Evolutionary conservation across 2,888 invertebrate species (phyloP).

Genomic region (Tanytarsus gracilentus): DNA sequence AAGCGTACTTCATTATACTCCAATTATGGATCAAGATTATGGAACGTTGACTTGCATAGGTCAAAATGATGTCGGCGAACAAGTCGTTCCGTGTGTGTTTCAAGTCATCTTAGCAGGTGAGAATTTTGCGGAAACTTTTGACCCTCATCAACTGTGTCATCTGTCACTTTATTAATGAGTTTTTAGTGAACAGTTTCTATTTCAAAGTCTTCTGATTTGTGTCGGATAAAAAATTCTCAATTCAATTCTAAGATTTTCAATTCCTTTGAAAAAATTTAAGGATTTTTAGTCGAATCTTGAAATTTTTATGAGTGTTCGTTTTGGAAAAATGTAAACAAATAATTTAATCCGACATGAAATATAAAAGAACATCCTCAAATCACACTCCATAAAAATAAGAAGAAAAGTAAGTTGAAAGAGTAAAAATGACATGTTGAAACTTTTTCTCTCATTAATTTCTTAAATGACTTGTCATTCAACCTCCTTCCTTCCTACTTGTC

Average conservation of each 20-base stretch:
- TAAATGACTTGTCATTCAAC: constrained; percentile 1
- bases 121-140: constrained; percentile 31
- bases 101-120: constrained; percentile 83
- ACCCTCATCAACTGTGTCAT: background rate
- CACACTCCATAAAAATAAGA: too few relatives aligned
- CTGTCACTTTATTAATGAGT: background rate
- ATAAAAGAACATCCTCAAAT: too few relatives aligned
- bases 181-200: background rate
- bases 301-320: too few relatives aligned
- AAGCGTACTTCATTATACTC: constrained; percentile 56
- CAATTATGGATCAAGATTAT: constrained; percentile 64
- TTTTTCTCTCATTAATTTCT: constrained; percentile 10
- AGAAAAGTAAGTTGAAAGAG: too few relatives aligned
- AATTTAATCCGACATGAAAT: too few relatives aligned
- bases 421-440: too few relatives aligned
- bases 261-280: too few relatives aligned
- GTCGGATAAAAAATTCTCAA: too few relatives aligned
- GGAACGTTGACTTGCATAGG: constrained; percentile 83
- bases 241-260: too few relatives aligned
- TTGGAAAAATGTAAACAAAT: too few relatives aligned
- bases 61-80: constrained; percentile 72
- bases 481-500: background rate
- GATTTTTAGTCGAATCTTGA: too few relatives aligned
- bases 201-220: too few relatives aligned
- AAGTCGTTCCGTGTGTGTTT: constrained; percentile 75